These are phyloP conservation scores for Hypolimnas misippus DNA, from an alignment of 2,888 invertebrate genomes.

Conservation along the genomic window DNA sequence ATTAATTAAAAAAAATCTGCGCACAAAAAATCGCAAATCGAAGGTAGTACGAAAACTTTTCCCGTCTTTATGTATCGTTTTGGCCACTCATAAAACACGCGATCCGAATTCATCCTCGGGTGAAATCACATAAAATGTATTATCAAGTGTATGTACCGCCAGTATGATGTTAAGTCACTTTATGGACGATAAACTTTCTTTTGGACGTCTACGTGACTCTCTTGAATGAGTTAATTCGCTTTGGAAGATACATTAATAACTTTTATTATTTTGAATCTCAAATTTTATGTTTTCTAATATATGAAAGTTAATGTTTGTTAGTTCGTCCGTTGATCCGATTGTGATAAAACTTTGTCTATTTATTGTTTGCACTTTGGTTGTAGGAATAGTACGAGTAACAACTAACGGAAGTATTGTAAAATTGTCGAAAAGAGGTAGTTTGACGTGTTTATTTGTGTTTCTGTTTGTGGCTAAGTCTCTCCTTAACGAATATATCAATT, in stretches of 20 bases:
- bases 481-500: too few relatives aligned
- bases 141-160: constrained; percentile 61
- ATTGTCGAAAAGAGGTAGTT: too few relatives aligned
- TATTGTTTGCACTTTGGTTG: too few relatives aligned
- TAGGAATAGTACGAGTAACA: too few relatives aligned
- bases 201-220: constrained; percentile 52
- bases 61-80: constrained; percentile 35
- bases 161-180: constrained; percentile 70
- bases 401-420: too few relatives aligned
- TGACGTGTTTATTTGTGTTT: too few relatives aligned
- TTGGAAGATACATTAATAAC: constrained; percentile 36
- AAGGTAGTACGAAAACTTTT: neutral
- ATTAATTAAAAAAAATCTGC: too few relatives aligned
- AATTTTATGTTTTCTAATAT: constrained; percentile 13
- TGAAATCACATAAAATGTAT: constrained; percentile 65
- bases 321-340: too few relatives aligned
- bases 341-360: too few relatives aligned
- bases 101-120: constrained; percentile 60
- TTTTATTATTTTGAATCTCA: constrained; percentile 35
- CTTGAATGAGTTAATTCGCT: constrained; percentile 40
- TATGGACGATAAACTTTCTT: constrained; percentile 70
- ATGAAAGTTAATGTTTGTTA: neutral
- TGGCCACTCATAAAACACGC: constrained; percentile 53
- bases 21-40: neutral
- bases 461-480: too few relatives aligned